Evolutionary conservation across 1,140 invertebrate genomes (phyloP), one percentile per base, ranked within the genome.

Genomic region (Conopomorpha cramerella): DNA sequence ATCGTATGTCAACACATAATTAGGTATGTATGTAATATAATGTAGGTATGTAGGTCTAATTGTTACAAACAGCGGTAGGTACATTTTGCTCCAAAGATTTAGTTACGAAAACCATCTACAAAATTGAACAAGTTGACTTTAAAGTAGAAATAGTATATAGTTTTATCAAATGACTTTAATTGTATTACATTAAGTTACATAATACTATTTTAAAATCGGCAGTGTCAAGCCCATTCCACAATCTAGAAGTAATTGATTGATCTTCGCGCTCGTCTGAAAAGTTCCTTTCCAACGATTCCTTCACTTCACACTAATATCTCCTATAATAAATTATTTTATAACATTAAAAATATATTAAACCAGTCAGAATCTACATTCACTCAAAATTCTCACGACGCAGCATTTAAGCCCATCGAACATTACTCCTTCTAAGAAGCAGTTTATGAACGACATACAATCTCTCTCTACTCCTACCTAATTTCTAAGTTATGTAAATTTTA

Each of bases 21-120:
- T 30, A 30, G 4, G 3, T 4, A 30, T 30, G 11, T 7, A 46
- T 44, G 46, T 37, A 46, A 27, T 62, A 60, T 57, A 66, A 65
- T 54, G 63, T 70, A 66, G n/a, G n/a, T n/a, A n/a, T n/a, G n/a
- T n/a, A n/a, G n/a, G n/a, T n/a, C n/a, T n/a, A n/a, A n/a, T 58
- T 55, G 55, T 62, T 59, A 68, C 53, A 27, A 11, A 30, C 25
- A 68, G 56, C 63, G 54, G 51, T 63, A 62, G 62, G 65, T 71
- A 74, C 55, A 70, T 58, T 61, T 65, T 68, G 54, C 63, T 68
- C 62, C 66, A 71, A 70, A 71, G 63, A 63, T 70, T 64, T 63
- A 71, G 65, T 64, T 73, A 74, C 70, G 70, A 66, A 74, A 63
- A 74, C 67, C 59, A 67, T 49, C 70, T 72, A 74, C 68, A 70